A percentile compares a stretch with the other conserved stretches of the same genome.
Conservation (phyloP, 1,140 invertebrate genomes). For the Teleopsis dalmanni region DNA sequence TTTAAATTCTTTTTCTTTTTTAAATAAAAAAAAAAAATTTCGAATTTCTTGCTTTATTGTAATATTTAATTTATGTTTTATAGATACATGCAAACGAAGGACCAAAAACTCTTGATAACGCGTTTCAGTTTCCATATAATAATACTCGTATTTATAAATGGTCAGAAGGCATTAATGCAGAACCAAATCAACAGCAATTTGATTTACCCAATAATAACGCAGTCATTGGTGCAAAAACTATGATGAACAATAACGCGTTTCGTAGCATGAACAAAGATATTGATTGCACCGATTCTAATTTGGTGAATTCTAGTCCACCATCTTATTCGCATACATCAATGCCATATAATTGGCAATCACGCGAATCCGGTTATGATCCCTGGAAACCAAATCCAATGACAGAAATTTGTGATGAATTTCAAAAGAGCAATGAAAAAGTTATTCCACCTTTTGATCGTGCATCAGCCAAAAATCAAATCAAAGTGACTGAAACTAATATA, state of each 20-base stretch:
- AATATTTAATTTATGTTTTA: too few species aligned
- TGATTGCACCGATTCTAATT: constrained; percentile 1
- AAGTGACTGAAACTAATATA: not conserved
- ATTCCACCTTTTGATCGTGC: too few species aligned
- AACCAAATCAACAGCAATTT: constrained; percentile 5
- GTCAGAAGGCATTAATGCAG: constrained; percentile 17
- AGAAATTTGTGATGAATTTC: constrained; percentile 6
- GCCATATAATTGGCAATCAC: constrained; percentile 10
- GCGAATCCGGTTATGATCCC: not conserved
- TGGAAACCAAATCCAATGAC: constrained; percentile 6
- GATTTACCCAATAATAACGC: not conserved
- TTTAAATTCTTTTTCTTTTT: too few species aligned
- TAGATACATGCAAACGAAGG: too few species aligned
- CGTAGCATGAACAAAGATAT: not conserved
- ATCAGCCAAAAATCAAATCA: not conserved
- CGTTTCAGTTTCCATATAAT: too few species aligned
- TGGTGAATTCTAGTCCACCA: not conserved
- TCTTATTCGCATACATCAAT: not conserved
- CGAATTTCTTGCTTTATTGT: too few species aligned
- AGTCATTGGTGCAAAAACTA: not conserved
- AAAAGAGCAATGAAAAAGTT: not conserved
- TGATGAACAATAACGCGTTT: not conserved
- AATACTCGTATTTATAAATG: too few species aligned
- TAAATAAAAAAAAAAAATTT: too few species aligned
- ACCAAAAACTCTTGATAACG: too few species aligned